A percentile compares a stretch with the other conserved stretches of the same genome.
Conservation (phyloP, 2,888 invertebrate genomes). For the Osmoderma eremita region DNA sequence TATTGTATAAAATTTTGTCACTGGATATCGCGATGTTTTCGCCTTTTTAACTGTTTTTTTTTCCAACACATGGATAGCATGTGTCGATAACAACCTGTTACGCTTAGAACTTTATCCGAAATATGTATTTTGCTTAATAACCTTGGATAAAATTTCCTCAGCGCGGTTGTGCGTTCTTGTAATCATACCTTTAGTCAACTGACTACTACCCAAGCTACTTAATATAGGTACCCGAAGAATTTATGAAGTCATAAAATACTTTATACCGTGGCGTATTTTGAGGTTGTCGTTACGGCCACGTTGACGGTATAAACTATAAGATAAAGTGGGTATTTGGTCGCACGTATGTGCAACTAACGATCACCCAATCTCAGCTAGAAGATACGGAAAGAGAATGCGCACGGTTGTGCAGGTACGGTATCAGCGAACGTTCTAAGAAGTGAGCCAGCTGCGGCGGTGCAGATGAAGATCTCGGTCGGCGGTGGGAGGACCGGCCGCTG, state of each 20-base stretch:
- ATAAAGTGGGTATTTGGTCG: conserved; percentile 30
- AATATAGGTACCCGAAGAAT: conserved; percentile 29
- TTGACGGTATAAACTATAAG: conserved; percentile 30
- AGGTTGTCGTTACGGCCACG: conserved; percentile 32
- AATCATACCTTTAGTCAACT: conserved; percentile 3
- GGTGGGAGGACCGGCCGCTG: conserved; percentile 58
- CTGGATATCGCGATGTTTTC: too few species aligned
- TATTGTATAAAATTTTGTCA: too few species aligned
- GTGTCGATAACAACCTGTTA: too few species aligned
- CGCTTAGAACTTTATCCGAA: too few species aligned
- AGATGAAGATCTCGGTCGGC: conserved; percentile 57
- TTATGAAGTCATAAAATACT: conserved; percentile 37
- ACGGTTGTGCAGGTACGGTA: conserved; percentile 20
- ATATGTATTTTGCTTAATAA: too few species aligned
- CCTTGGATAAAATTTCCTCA: too few species aligned
- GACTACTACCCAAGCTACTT: conserved; percentile 4
- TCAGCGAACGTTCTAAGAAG: conserved; percentile 54
- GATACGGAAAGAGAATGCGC: conserved; percentile 22
- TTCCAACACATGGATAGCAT: too few species aligned
- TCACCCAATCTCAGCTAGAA: conserved; percentile 6
- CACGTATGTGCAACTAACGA: conserved; percentile 13
- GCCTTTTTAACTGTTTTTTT: too few species aligned
- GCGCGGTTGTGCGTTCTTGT: not conserved
- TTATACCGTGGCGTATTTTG: conserved; percentile 28
- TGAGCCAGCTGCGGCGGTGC: conserved; percentile 52